These are phyloP conservation scores for Craterocephalus amniculus DNA, from an alignment of 2,797 vertebrate genomes.

Conservation along the genomic window DNA sequence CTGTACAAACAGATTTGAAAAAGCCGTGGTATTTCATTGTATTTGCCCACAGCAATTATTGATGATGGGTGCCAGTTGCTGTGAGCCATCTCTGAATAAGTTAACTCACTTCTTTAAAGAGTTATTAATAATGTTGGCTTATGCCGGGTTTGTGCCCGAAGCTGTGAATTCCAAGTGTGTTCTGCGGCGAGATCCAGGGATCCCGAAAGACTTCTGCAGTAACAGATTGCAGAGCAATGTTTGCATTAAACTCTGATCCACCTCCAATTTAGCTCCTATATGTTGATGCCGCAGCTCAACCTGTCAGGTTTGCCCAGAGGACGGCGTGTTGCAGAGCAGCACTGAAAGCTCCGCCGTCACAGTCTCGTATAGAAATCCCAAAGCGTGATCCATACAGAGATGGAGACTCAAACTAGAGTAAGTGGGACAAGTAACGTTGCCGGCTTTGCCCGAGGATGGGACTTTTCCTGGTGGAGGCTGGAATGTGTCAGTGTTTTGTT, in stretches of 20 bases:
- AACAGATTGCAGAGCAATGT: slow-evolving; percentile 43
- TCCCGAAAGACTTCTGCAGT: slow-evolving; percentile 35
- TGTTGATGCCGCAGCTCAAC: slow-evolving; percentile 62
- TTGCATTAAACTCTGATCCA: slow-evolving; percentile 67
- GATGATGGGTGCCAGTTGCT: slow-evolving; percentile 50
- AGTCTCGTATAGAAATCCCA: slow-evolving; percentile 65
- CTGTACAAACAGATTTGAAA: slow-evolving; percentile 27
- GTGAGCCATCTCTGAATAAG: slow-evolving; percentile 65
- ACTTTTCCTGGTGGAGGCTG: slow-evolving; percentile 75
- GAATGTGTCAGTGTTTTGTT: slow-evolving; percentile 75
- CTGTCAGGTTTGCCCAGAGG: slow-evolving; percentile 66
- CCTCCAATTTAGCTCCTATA: slow-evolving; percentile 65
- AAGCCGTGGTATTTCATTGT: slow-evolving; percentile 9
- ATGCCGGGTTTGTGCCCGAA: slow-evolving; percentile 49
- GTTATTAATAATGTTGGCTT: slow-evolving; percentile 56
- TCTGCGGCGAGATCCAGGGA: slow-evolving; percentile 27
- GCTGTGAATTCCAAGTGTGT: slow-evolving; percentile 33
- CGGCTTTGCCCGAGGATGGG: slow-evolving; percentile 72
- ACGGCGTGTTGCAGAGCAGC: slow-evolving; percentile 35
- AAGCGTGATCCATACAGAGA: slow-evolving; percentile 54
- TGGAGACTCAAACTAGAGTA: slow-evolving; percentile 65
- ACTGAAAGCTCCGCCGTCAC: slow-evolving; percentile 55
- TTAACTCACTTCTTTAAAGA: slow-evolving; percentile 61
- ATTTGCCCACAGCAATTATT: slow-evolving; percentile 33
- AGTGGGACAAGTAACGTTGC: slow-evolving; percentile 73